Percentiles rank a stretch among this genome's conserved stretches.
phyloP scores from a whole-genome alignment of 2,797 vertebrate species.

The Leucoraja ocellata region DNA sequence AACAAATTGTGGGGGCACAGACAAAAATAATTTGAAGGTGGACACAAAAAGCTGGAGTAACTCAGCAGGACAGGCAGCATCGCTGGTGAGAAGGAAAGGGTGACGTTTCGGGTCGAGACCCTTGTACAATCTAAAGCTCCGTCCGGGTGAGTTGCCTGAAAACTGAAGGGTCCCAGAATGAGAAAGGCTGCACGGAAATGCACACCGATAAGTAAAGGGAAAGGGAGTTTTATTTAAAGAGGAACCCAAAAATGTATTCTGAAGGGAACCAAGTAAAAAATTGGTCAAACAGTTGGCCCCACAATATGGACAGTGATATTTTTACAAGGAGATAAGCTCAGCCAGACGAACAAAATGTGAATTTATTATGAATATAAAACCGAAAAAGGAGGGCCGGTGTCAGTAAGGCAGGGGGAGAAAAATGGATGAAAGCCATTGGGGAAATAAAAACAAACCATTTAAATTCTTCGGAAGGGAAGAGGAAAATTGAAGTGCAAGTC shows the following conservation, averaged over 20 bases:
- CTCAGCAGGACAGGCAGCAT: too few species aligned
- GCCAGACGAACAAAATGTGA: background rate
- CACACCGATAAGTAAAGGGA: background rate
- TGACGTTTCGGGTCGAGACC: too few species aligned
- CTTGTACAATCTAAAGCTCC: too few species aligned
- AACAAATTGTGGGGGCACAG: too few species aligned
- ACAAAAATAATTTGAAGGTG: too few species aligned
- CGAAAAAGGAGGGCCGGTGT: background rate
- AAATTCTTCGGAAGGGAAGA: background rate
- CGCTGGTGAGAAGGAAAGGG: too few species aligned
- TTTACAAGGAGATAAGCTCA: background rate
- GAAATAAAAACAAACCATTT: constrained; percentile 14
- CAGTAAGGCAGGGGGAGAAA: background rate
- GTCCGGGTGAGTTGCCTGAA: too few species aligned
- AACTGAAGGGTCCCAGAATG: too few species aligned
- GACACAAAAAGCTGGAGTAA: too few species aligned
- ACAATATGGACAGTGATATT: background rate
- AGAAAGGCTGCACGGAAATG: too few species aligned
- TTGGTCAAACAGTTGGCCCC: background rate
- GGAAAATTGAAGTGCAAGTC: constrained; percentile 2
- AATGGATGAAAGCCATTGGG: background rate
- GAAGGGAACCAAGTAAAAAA: background rate
- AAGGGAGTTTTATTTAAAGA: background rate
- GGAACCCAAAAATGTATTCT: background rate
- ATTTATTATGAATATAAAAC: background rate